A percentile compares a stretch with the other conserved stretches of the same genome.
phyloP scores from a whole-genome alignment of 2,888 invertebrate species.

The Villa cingulata region DNA sequence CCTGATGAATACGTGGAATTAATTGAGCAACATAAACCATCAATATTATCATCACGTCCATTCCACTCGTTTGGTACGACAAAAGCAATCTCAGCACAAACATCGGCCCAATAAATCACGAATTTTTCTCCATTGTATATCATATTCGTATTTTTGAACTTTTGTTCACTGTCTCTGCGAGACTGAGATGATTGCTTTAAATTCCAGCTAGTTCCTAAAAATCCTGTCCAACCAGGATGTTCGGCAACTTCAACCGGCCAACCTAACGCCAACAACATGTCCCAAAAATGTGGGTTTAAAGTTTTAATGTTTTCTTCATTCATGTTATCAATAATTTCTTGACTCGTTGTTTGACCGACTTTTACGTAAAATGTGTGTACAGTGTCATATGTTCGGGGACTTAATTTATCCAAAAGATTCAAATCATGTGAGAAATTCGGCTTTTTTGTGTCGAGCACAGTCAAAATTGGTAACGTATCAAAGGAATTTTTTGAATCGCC shows the following conservation, averaged over 20 bases:
- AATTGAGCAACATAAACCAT: conserved; percentile 38
- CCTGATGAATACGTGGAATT: conserved; percentile 20
- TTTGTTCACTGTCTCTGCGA: conserved; percentile 33
- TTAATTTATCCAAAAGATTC: conserved; percentile 69
- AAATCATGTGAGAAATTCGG: conserved; percentile 66
- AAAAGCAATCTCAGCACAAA: conserved; percentile 87
- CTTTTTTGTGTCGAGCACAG: conserved; percentile 31
- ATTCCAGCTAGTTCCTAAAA: conserved; percentile 74
- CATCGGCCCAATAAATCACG: conserved; percentile 91
- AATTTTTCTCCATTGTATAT: conserved; percentile 72
- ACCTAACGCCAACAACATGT: conserved; percentile 62
- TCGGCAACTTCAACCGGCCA: conserved; percentile 72
- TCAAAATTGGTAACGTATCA: conserved; percentile 25
- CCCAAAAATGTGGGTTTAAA: conserved; percentile 42
- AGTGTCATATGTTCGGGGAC: conserved; percentile 77
- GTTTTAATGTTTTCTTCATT: conserved; percentile 27
- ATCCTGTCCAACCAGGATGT: conserved; percentile 93
- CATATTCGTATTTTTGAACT: conserved; percentile 37
- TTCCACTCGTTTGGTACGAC: conserved; percentile 63
- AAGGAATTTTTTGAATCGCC: conserved; percentile 36
- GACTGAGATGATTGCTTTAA: conserved; percentile 20
- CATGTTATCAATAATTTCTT: conserved; percentile 55
- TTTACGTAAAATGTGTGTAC: conserved; percentile 90
- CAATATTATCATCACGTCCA: conserved; percentile 35
- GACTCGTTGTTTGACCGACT: conserved; percentile 62